Base-by-base conservation (phyloP, 2,113 vertebrate genomes). In the Microcebus griseorufus region DNA sequence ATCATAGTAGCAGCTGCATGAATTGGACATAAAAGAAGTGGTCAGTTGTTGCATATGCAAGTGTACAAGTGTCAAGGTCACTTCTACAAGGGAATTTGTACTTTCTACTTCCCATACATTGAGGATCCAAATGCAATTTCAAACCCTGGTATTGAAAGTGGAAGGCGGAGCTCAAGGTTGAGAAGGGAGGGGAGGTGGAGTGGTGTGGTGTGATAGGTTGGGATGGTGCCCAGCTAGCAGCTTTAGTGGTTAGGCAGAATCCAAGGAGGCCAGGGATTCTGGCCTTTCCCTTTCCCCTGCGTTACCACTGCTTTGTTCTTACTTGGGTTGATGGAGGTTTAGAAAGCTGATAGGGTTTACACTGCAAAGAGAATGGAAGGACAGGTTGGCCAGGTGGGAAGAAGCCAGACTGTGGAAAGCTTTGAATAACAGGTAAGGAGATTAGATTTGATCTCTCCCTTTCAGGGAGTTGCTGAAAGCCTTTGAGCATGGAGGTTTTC, bases 341-440 rank as follows among this genome's bases (percentile, higher is more conserved):
- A 17, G 90, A 69, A 91, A 73, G 64, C 55, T 69, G 64, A 37
- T 53, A 39, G 20, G 48, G 32, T 32, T 93, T 22, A 37, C 20
- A 10, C 0, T 20, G 32, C 9, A 25, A 73, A 86, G 17, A 12
- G 32, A 32, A 11, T 14, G 7, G 67, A 64, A 70, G 45, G 83
- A 55, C 62, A 55, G 53, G 12, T n/a, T 76, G 82, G 53, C 32
- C 17, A 23, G 11, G n/a, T 27, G 53, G 69, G 69, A 88, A 81
- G 90, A 94, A 75, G 51, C 3, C 72, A 70, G 65, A n/a, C 32
- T 84, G 45, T 22, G 42, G 51, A 51, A 23, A 34, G 7, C 62
- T 91, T 76, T 76, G 65, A 90, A 62, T 51, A 8, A 34, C 51
- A 48, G n/a, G 10, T 45, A 37, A 81, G 67, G 60, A 81, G 84